These are phyloP conservation scores for Gryllus longicercus DNA, from an alignment of 2,888 invertebrate genomes.

Conservation along the genomic window DNA sequence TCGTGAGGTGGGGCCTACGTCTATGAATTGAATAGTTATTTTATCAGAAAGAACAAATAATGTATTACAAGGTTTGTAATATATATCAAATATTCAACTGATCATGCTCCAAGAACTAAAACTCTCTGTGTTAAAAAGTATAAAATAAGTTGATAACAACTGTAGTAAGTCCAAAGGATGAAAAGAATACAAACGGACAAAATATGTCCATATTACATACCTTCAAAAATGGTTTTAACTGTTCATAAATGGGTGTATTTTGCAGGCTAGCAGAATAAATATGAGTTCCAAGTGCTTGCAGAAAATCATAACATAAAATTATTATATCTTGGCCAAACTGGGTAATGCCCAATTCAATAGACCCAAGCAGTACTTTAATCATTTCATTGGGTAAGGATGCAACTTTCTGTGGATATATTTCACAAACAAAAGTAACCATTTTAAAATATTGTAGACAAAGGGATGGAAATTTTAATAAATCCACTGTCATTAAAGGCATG, in stretches of 20 bases:
- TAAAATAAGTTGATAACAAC: too few species aligned
- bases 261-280: constrained; percentile 46
- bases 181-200: background rate
- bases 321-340: constrained; percentile 58
- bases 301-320: constrained; percentile 57
- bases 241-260: constrained; percentile 45
- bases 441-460: constrained; percentile 60
- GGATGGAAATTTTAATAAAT: constrained; percentile 66
- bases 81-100: too few species aligned
- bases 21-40: too few species aligned
- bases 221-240: constrained; percentile 51
- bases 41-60: too few species aligned
- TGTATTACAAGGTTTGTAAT: too few species aligned
- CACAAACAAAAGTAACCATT: constrained; percentile 62
- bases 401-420: constrained; percentile 62
- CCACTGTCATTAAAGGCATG: constrained; percentile 68
- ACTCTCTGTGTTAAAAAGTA: too few species aligned
- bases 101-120: too few species aligned
- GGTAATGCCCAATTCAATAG: constrained; percentile 59
- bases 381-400: constrained; percentile 51
- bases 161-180: background rate
- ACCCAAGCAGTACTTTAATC: constrained; percentile 53
- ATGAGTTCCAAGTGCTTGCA: constrained; percentile 54
- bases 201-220: constrained; percentile 41
- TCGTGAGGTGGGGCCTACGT: too few species aligned